Conservation (phyloP, 2,113 vertebrate species). For the Chaetura pelagica region DNA sequence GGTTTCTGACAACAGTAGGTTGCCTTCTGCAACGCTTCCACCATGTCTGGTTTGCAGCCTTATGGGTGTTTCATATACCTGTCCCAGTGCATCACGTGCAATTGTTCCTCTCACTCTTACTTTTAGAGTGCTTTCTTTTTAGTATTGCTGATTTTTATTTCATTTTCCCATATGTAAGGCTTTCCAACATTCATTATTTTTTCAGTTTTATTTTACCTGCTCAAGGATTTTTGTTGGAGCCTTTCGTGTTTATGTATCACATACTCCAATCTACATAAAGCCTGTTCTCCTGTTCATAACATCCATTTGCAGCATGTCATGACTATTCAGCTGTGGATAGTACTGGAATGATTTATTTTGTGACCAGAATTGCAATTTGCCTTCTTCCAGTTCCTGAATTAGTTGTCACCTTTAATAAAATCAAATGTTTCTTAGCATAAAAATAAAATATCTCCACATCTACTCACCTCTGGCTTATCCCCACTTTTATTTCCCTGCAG, state of each 20-base stretch:
- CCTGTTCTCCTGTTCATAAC: neutral
- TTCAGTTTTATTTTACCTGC: neutral
- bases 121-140: neutral
- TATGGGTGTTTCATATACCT: neutral
- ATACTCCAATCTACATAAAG: neutral
- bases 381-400: slow-evolving; percentile 1
- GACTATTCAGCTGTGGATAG: neutral
- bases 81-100: neutral
- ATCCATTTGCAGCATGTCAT: neutral
- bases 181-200: neutral
- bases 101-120: neutral
- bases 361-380: neutral
- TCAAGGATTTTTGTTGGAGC: neutral
- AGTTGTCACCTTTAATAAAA: neutral
- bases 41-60: neutral
- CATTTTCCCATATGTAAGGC: neutral
- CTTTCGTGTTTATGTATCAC: neutral
- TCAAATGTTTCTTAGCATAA: neutral
- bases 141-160: neutral
- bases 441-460: neutral
- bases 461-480: neutral
- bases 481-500: neutral
- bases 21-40: neutral
- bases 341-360: neutral
- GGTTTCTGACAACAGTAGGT: neutral